phyloP scores from a whole-genome alignment of 2,113 vertebrate species.

The Odontesthes bonariensis region DNA sequence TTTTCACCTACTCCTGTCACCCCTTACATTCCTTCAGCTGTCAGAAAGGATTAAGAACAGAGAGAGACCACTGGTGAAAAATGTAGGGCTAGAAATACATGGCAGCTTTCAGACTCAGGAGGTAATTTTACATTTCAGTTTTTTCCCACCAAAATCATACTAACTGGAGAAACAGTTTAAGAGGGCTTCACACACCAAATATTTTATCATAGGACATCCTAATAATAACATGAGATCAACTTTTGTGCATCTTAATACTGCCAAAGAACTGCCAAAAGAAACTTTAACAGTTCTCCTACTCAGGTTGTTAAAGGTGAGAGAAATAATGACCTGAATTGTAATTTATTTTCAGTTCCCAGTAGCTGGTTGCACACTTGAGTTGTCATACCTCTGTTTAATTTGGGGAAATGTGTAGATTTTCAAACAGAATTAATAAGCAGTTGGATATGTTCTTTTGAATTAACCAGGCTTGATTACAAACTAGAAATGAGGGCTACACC shows the following conservation, averaged over 20 bases:
- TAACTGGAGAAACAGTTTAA: neutral
- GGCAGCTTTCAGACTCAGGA: neutral
- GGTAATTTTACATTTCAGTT: no score
- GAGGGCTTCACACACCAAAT: neutral
- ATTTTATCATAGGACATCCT: neutral
- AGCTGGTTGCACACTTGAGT: neutral
- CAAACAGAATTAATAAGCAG: conserved; percentile 14
- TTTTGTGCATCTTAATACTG: neutral
- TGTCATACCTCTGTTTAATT: conserved; percentile 3
- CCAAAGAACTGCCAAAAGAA: neutral
- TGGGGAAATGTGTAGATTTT: conserved; percentile 26
- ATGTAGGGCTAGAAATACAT: neutral
- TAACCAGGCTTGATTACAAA: conserved; percentile 18
- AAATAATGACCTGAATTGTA: conserved; percentile 26
- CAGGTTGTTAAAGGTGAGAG: conserved; percentile 24
- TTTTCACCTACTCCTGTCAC: conserved; percentile 7
- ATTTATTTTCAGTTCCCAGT: conserved; percentile 7
- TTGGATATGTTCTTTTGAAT: conserved; percentile 8
- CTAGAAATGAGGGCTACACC: neutral
- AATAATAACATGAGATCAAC: neutral
- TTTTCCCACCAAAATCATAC: neutral
- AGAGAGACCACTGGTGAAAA: neutral
- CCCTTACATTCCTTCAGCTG: conserved; percentile 5
- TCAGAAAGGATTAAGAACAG: neutral
- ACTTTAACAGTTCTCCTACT: neutral